phyloP scores from a whole-genome alignment of 2,888 invertebrate species.

The Phortica magna region DNA sequence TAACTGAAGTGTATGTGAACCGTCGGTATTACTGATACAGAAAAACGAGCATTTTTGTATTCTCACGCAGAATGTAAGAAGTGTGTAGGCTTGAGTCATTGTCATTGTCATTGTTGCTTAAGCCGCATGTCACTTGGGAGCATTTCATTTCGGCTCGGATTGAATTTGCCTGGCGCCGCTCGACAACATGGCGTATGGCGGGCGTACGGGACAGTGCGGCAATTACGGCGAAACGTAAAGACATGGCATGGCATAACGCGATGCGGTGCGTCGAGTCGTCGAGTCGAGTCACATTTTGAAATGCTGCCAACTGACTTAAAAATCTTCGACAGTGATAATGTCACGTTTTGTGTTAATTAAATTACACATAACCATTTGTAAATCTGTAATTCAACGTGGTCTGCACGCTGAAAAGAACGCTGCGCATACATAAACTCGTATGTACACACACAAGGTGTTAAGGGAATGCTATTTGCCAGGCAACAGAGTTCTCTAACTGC shows the following conservation, averaged over 20 bases:
- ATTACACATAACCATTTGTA: slow-evolving; percentile 71
- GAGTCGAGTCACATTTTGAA: background rate
- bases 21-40: background rate
- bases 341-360: slow-evolving; percentile 71
- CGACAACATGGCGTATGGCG: too few species aligned
- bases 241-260: slow-evolving; percentile 27
- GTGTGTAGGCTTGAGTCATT: background rate
- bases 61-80: background rate
- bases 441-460: slow-evolving; percentile 23
- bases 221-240: background rate
- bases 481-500: too few species aligned
- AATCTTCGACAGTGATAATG: slow-evolving; percentile 69
- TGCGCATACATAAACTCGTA: background rate
- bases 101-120: background rate
- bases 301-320: slow-evolving; percentile 56
- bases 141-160: slow-evolving; percentile 40
- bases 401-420: slow-evolving; percentile 50
- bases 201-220: too few species aligned
- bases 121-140: slow-evolving; percentile 15
- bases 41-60: too few species aligned
- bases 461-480: too few species aligned
- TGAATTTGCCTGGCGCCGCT: background rate
- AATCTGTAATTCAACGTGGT: slow-evolving; percentile 66
- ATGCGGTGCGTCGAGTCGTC: slow-evolving; percentile 20
- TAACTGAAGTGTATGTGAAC: background rate